Conservation (phyloP, 2,888 invertebrate species). For the Meghimatium bilineatum region DNA sequence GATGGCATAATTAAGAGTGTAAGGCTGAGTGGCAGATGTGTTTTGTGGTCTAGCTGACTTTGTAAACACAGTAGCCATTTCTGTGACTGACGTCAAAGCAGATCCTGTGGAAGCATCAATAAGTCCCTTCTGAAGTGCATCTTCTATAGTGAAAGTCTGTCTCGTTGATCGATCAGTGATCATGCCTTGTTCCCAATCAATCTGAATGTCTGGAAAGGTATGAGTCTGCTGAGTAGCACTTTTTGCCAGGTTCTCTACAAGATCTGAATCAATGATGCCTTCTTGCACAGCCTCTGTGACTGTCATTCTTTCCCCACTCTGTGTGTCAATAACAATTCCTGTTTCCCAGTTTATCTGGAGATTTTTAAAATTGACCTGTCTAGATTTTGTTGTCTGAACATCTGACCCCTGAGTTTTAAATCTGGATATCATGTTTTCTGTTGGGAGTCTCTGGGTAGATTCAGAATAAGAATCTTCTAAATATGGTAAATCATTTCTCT, state of each 20-base stretch:
- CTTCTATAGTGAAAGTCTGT: conserved; percentile 86
- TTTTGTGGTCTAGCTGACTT: neutral
- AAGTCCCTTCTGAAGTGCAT: conserved; percentile 81
- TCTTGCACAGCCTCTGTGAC: conserved; percentile 85
- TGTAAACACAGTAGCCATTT: neutral
- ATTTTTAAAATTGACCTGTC: conserved; percentile 35
- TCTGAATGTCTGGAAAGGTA: conserved; percentile 69
- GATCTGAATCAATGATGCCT: conserved; percentile 82
- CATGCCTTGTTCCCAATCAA: conserved; percentile 85
- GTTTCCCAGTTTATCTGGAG: conserved; percentile 68
- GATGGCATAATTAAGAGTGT: conserved; percentile 55
- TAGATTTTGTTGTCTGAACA: neutral
- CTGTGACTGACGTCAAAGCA: conserved; percentile 55
- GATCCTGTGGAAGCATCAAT: conserved; percentile 66
- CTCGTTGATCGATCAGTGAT: conserved; percentile 81
- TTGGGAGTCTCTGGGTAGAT: neutral
- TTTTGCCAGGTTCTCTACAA: conserved; percentile 80
- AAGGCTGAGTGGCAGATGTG: conserved; percentile 29
- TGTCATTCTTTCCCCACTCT: conserved; percentile 85
- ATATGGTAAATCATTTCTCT: neutral
- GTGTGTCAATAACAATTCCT: conserved; percentile 79
- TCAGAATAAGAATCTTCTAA: neutral
- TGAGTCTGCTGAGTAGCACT: conserved; percentile 54
- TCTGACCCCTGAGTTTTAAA: neutral
- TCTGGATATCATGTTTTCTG: neutral